A percentile compares a stretch with the other conserved stretches of the same genome.
phyloP scores from a whole-genome alignment of 2,797 vertebrate genomes.

The Anableps anableps region DNA sequence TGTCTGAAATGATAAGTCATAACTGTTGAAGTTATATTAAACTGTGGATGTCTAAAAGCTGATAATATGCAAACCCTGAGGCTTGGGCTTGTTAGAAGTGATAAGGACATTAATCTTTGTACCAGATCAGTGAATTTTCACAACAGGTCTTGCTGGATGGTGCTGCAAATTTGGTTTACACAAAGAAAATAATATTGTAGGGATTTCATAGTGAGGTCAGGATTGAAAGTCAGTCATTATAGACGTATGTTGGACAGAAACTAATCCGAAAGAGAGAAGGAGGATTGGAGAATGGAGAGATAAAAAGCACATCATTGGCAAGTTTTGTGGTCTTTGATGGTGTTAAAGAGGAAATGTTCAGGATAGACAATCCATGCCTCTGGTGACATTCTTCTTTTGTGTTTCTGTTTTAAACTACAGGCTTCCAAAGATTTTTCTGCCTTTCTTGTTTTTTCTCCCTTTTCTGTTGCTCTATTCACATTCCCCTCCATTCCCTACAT shows the following conservation, averaged over 20 bases:
- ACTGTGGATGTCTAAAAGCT: constrained; percentile 60
- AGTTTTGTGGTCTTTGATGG: constrained; percentile 66
- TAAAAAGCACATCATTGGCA: constrained; percentile 59
- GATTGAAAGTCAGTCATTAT: constrained; percentile 51
- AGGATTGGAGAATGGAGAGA: constrained; percentile 36
- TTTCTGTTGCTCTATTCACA: constrained; percentile 45
- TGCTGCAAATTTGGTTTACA: constrained; percentile 28
- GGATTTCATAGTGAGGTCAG: constrained; percentile 50
- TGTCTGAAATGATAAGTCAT: constrained; percentile 50
- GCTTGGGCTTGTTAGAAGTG: constrained; percentile 55
- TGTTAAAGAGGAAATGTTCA: constrained; percentile 66
- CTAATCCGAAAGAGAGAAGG: constrained; percentile 28
- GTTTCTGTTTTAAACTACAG: constrained; percentile 64
- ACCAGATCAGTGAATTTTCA: constrained; percentile 60
- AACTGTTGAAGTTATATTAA: constrained; percentile 61
- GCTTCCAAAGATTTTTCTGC: constrained; percentile 28
- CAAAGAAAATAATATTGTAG: constrained; percentile 18
- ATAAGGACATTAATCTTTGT: constrained; percentile 69
- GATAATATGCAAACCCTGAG: constrained; percentile 66
- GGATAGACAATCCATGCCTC: constrained; percentile 66
- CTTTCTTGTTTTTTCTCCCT: constrained; percentile 26
- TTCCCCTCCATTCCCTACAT: constrained; percentile 30
- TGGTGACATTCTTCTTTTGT: constrained; percentile 68
- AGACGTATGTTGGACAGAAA: constrained; percentile 46
- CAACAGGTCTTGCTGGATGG: constrained; percentile 44